Conservation (phyloP, 1,140 invertebrate genomes). For the Choristoneura fumiferana region DNA sequence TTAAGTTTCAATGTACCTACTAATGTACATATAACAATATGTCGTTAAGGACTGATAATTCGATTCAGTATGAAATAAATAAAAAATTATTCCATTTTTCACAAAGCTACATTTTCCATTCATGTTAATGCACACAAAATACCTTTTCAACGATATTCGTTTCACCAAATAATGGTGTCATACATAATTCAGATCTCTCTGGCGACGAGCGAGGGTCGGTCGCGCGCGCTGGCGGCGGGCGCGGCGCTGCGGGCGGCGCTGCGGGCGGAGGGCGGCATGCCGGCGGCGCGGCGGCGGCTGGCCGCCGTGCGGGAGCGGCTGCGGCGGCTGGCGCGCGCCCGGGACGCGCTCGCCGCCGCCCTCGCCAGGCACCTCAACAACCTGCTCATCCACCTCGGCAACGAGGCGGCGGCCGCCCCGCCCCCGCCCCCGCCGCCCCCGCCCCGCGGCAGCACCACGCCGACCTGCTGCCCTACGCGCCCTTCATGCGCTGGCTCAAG, state of each 20-base stretch:
- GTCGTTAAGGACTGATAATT: too few species aligned
- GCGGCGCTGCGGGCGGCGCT: conserved; percentile 88
- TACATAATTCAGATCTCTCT: conserved; percentile 77
- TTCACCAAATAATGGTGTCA: too few species aligned
- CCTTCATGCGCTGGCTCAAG: conserved; percentile 94
- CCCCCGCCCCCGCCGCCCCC: conserved; percentile 82
- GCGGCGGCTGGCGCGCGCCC: conserved; percentile 90
- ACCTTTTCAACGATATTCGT: too few species aligned
- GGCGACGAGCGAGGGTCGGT: conserved; percentile 85
- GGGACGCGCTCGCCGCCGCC: conserved; percentile 90
- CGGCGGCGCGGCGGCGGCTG: conserved; percentile 39
- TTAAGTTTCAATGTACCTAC: too few species aligned
- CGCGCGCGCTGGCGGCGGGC: conserved; percentile 88
- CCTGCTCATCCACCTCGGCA: conserved; percentile 92
- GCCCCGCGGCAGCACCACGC: conserved; percentile 90
- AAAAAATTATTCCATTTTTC: too few species aligned
- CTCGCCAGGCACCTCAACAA: conserved; percentile 94
- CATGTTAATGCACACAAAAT: too few species aligned
- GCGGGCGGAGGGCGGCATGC: conserved; percentile 74
- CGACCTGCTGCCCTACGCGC: conserved; percentile 90
- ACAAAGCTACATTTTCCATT: too few species aligned
- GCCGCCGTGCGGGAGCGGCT: conserved; percentile 93
- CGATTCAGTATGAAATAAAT: too few species aligned
- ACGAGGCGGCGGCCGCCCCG: conserved; percentile 53
- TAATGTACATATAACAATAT: too few species aligned